phyloP scores from a whole-genome alignment of 2,888 invertebrate species.

The Allacma fusca region DNA sequence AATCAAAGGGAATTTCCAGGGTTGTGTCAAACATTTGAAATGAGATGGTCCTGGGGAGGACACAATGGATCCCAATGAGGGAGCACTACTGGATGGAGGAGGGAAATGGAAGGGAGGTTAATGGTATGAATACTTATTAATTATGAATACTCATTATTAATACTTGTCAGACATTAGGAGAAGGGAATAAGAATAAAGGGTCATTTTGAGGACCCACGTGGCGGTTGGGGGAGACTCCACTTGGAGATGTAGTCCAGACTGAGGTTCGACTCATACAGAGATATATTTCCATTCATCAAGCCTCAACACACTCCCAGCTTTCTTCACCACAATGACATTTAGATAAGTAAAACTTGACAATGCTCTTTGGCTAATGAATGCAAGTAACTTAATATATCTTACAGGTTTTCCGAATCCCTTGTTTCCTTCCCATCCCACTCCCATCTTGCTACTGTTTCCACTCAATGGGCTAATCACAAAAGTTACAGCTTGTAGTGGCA shows the following conservation, averaged over 20 bases:
- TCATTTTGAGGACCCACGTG: not conserved
- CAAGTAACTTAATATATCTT: constrained; percentile 45
- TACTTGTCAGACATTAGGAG: not conserved
- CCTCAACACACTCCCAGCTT: not conserved
- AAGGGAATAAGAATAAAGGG: constrained; percentile 3
- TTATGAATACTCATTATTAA: constrained; percentile 12
- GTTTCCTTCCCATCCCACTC: constrained; percentile 3
- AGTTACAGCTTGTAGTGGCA: not conserved
- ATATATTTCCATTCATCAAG: constrained; percentile 34
- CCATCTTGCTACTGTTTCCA: not conserved
- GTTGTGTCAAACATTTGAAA: no score
- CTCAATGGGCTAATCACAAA: constrained; percentile 37
- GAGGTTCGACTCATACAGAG: not conserved
- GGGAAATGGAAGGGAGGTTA: constrained; percentile 1
- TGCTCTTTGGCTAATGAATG: constrained; percentile 50
- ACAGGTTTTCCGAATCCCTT: not conserved
- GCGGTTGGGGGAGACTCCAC: not conserved
- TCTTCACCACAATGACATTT: constrained; percentile 49
- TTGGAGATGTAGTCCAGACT: no score
- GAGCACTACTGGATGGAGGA: not conserved
- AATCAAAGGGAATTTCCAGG: no score
- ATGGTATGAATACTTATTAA: constrained; percentile 16
- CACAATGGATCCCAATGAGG: not conserved
- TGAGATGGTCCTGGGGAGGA: no score
- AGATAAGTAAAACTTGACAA: constrained; percentile 49